phyloP scores from a whole-genome alignment of 1,140 invertebrate genomes.

The Rhopalosiphum padi region DNA sequence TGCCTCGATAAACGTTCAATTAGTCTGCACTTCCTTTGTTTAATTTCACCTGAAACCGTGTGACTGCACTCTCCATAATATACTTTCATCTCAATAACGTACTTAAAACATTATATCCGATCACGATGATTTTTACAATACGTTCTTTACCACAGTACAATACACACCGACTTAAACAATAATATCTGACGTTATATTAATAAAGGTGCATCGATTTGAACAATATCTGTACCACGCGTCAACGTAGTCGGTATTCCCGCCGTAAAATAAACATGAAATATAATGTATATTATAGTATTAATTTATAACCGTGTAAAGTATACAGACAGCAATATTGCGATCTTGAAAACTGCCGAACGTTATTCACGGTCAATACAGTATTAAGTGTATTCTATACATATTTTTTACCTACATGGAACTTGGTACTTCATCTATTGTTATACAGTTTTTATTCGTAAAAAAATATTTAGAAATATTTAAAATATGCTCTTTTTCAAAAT shows the following conservation, averaged over 20 bases:
- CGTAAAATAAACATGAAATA: neutral
- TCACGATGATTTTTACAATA: constrained; percentile 20
- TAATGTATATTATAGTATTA: neutral
- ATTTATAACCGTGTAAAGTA: neutral
- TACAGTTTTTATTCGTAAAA: too few species aligned
- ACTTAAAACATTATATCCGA: neutral
- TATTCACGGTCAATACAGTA: neutral
- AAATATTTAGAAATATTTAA: too few species aligned
- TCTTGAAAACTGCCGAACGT: neutral
- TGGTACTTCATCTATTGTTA: too few species aligned
- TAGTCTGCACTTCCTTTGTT: constrained; percentile 41
- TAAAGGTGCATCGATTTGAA: neutral
- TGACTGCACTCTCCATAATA: neutral
- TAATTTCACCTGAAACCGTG: constrained; percentile 34
- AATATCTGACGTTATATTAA: neutral
- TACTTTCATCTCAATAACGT: constrained; percentile 21
- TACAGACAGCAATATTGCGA: too few species aligned
- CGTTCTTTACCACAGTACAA: neutral
- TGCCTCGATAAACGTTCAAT: constrained; percentile 50
- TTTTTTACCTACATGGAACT: too few species aligned
- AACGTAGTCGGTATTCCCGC: neutral
- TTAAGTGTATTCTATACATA: too few species aligned
- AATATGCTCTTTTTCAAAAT: too few species aligned
- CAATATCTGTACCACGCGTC: neutral
- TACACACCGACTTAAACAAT: neutral